Base-by-base conservation (phyloP, 2,113 vertebrate species). In the Pleuronectes platessa region DNA sequence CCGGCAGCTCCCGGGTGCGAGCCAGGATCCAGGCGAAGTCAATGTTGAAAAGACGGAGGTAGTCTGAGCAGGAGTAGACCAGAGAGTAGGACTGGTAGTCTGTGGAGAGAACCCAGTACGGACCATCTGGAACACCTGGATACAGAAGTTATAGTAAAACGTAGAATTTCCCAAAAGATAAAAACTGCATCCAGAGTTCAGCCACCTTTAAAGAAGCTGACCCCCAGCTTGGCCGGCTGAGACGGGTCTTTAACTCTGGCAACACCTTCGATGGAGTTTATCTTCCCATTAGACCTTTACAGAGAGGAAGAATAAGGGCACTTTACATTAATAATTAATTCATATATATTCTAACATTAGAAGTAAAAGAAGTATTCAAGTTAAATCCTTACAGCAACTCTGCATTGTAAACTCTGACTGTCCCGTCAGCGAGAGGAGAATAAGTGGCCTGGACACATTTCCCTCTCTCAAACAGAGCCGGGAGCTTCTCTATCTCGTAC, bases 11-110 rank as follows among this genome's bases (percentile, higher is more conserved):
- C 13, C 75, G 83, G 11, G 72, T 55, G 40, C 90, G 86, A 47
- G 88, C 56, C 78, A 92, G 78, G 73, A 92, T 83, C 89, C 90
- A 90, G 56, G 89, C 88, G 5, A 86, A 90, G 79, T 92, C 88
- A 1, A 90, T 0, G 55, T 88, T 71, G 60, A 90, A 85, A 3
- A 88, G 13, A 20, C 81, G 56, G 0, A 82, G 26, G 72, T 74
- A 88, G 12, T 87, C 40, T 0, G 23, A 23, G 21, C 90, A 92
- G 20, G 89, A 86, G 83, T 90, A 92, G 10, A 90, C 86, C 62
- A 92, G 69, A 27, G 89, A 21, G 6, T 83, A 82, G 0, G 81
- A 76, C 55, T 71, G 62, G 51, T 90, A 89, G 77, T 92, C 88
- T 18, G 90, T 90, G 68, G 86, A 84, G 21, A 92, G 71, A 0